Evolutionary conservation across 2,888 invertebrate genomes (phyloP).

Genomic region (Apotomis capreana): DNA sequence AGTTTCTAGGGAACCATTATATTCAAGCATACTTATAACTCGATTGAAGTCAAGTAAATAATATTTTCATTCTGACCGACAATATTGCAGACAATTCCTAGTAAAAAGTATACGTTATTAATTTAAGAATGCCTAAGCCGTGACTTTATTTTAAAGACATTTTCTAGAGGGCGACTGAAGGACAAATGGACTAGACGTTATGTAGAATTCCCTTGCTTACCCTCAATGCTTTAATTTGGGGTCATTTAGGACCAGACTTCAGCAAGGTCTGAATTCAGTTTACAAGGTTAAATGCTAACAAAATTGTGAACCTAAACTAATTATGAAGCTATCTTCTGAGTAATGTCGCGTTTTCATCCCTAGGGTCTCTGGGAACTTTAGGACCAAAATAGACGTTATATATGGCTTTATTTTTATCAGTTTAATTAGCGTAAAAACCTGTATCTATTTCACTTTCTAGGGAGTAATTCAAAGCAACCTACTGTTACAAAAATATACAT

Average conservation of each 20-base stretch:
- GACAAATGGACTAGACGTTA: conserved; percentile 24
- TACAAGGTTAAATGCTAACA: conserved; percentile 22
- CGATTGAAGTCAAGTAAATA: no score
- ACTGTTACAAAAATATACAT: background rate
- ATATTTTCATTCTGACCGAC: no score
- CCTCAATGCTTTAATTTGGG: conserved; percentile 20
- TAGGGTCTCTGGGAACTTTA: background rate
- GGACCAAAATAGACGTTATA: background rate
- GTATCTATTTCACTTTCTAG: background rate
- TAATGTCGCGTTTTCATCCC: conserved; percentile 10
- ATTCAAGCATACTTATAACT: no score
- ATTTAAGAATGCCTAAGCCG: conserved; percentile 10
- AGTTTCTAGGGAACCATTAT: no score
- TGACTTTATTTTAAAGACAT: conserved; percentile 25
- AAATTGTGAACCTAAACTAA: conserved; percentile 29
- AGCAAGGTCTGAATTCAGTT: conserved; percentile 11
- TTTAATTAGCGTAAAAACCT: background rate
- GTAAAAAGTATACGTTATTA: conserved; percentile 19
- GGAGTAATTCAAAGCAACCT: background rate
- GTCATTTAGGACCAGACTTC: conserved; percentile 12
- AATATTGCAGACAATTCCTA: no score
- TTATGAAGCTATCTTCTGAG: conserved; percentile 23
- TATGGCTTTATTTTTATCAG: background rate
- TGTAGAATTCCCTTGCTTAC: conserved; percentile 32
- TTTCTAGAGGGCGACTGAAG: conserved; percentile 22